Base-by-base conservation (phyloP, 2,888 invertebrate species). In the Apocheima hispidaria region DNA sequence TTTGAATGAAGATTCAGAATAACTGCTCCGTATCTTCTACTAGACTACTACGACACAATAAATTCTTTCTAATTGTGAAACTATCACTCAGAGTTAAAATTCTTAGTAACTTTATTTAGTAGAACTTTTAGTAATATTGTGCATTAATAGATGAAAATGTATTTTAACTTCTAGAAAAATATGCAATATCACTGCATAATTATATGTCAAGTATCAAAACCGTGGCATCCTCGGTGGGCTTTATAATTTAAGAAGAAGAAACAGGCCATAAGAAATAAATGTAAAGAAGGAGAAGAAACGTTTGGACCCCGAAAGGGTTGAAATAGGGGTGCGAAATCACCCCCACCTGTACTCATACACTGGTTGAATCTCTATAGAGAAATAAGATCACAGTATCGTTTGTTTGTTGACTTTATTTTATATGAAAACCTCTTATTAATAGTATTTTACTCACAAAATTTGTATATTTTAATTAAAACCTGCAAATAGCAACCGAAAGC, bases 201-300 rank as follows among this genome's bases (percentile, higher is more conserved):
- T n/a, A n/a, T n/a, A n/a, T n/a, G n/a, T n/a, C 41, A 4, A 90
- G 87, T 89, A 90, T 86, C 90, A 90, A 91, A 71, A 77, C 67
- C 4, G 9, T 64, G 72, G 2, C 35, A 59, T 77, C 84, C 74
- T 62, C 69, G 72, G 64, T 64, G 74, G 86, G 81, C 86, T 92
- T 91, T 91, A 92, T 92, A 92, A 92, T 92, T 92, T 92, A 92
- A 92, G 92, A 92, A 92, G 92, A 92, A 92, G 92, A 92, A 92
- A 92, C 92, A 92, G 91, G 90, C 91, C 90, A 92, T 92, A 92
- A 92, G 92, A 92, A 92, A 92, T 92, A 92, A 92, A 92, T 92
- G 92, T 90, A 92, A 92, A 92, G 92, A 90, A 89, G 84, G 88
- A 88, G 89, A 92, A 92, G 91, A 92, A 91, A 88, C 88, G 90